These are phyloP conservation scores for Ctenosaura bakeri DNA, from an alignment of 2,797 vertebrate genomes.

Conservation along the genomic window DNA sequence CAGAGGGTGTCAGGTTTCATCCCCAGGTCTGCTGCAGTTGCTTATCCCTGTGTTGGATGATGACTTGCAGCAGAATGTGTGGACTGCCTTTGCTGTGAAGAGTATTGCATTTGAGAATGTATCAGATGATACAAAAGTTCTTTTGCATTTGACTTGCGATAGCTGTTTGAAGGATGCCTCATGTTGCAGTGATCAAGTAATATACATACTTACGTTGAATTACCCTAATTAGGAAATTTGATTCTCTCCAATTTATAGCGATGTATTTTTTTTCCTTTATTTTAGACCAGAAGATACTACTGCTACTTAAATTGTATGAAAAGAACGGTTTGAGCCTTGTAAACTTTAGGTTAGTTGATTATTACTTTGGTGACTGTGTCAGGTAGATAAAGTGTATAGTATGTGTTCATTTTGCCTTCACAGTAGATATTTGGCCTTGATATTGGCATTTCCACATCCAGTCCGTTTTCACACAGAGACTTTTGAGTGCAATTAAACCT, in stretches of 20 bases:
- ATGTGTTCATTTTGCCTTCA: background rate
- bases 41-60: background rate
- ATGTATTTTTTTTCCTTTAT: conserved; percentile 18
- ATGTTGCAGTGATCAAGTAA: background rate
- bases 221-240: background rate
- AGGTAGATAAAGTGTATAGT: background rate
- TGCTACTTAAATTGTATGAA: conserved; percentile 92
- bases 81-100: background rate
- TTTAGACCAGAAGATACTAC: conserved; percentile 92
- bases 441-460: background rate
- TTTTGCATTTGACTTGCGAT: background rate
- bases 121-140: background rate
- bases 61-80: background rate
- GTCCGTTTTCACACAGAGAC: background rate
- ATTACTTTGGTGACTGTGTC: background rate
- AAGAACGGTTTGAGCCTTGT: conserved; percentile 88
- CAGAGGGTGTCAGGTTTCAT: no score
- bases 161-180: background rate
- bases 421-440: background rate
- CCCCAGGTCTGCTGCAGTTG: no score
- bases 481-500: background rate
- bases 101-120: background rate
- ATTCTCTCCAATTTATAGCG: background rate
- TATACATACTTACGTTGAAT: background rate
- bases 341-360: conserved; percentile 82